Conservation (phyloP, 2,888 invertebrate genomes). For the Melieria crassipennis region DNA sequence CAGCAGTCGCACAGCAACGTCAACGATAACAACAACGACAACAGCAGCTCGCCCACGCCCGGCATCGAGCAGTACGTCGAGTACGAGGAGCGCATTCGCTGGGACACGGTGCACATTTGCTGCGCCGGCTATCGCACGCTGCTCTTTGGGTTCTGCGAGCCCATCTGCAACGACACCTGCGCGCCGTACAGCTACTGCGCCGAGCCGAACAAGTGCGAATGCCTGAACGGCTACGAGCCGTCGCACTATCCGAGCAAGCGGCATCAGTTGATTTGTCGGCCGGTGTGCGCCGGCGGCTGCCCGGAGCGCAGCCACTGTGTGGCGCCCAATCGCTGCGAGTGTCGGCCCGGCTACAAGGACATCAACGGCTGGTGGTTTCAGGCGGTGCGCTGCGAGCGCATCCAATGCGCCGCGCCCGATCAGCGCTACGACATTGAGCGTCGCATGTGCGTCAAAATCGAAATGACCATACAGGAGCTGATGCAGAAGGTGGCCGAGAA, state of each 20-base stretch:
- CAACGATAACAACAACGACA: background rate
- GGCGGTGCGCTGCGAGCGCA: slow-evolving; percentile 52
- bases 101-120: slow-evolving; percentile 55
- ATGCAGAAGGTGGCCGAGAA: slow-evolving; percentile 57
- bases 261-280: slow-evolving; percentile 42
- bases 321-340: slow-evolving; percentile 65
- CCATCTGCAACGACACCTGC: slow-evolving; percentile 61
- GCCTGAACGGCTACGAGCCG: slow-evolving; percentile 44
- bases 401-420: slow-evolving; percentile 52
- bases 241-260: slow-evolving; percentile 46
- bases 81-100: slow-evolving; percentile 55
- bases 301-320: slow-evolving; percentile 52
- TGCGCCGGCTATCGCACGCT: slow-evolving; percentile 57
- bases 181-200: slow-evolving; percentile 52
- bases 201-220: slow-evolving; percentile 50
- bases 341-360: slow-evolving; percentile 65
- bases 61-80: slow-evolving; percentile 47
- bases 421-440: slow-evolving; percentile 54
- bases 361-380: slow-evolving; percentile 52
- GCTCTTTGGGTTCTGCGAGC: slow-evolving; percentile 60
- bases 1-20: background rate
- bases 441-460: slow-evolving; percentile 52
- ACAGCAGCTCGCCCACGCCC: slow-evolving; percentile 29
- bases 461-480: slow-evolving; percentile 59
- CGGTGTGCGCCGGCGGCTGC: slow-evolving; percentile 50